Percentiles rank a stretch among this genome's conserved stretches.
phyloP scores from a whole-genome alignment of 2,888 invertebrate genomes.

The Allophyes oxyacanthae region DNA sequence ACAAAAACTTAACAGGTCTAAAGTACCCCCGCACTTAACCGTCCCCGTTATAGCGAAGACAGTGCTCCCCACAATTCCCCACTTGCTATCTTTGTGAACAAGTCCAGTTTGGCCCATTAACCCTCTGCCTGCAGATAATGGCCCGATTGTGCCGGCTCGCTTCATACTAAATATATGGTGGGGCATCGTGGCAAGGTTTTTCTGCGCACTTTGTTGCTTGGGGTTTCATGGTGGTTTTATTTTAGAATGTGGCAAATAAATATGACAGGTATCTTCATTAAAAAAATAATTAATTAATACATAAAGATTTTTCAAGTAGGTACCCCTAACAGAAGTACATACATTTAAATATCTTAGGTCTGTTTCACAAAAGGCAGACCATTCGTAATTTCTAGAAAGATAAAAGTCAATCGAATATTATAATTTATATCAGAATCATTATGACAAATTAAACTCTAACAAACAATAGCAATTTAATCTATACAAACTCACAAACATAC shows the following conservation, averaged over 20 bases:
- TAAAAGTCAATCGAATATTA: too few species aligned
- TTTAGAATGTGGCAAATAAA: slow-evolving; percentile 4
- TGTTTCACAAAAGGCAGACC: too few species aligned
- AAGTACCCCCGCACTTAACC: slow-evolving; percentile 55
- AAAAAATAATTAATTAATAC: too few species aligned
- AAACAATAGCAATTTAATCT: too few species aligned
- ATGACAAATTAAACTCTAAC: too few species aligned
- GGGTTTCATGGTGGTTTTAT: background rate
- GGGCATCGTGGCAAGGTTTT: slow-evolving; percentile 36
- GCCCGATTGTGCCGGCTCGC: slow-evolving; percentile 65
- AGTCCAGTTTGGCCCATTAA: slow-evolving; percentile 74
- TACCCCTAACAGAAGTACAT: too few species aligned
- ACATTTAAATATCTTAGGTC: too few species aligned
- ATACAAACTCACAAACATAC: slow-evolving; percentile 1
- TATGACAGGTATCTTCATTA: too few species aligned
- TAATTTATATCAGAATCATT: too few species aligned
- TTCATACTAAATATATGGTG: slow-evolving; percentile 62
- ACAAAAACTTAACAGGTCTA: slow-evolving; percentile 50
- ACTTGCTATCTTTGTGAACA: slow-evolving; percentile 61
- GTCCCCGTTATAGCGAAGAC: slow-evolving; percentile 46
- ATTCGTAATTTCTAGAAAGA: too few species aligned
- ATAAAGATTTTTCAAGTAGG: too few species aligned
- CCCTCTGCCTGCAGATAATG: slow-evolving; percentile 75
- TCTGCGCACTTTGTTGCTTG: slow-evolving; percentile 41
- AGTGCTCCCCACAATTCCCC: slow-evolving; percentile 44